Conservation (phyloP, 2,888 invertebrate genomes). For the Phlogophora meticulosa region DNA sequence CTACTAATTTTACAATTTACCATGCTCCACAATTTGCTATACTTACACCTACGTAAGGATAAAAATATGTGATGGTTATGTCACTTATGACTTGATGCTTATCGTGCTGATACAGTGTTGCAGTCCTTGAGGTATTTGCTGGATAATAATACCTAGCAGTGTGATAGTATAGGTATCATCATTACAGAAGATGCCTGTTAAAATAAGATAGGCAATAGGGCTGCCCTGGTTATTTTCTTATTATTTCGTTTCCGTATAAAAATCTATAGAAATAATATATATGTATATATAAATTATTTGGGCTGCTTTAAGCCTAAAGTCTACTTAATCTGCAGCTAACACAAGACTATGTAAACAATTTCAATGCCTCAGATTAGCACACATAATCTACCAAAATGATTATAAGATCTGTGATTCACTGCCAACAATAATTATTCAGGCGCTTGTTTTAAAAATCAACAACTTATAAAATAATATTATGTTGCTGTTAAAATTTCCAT, state of each 20-base stretch:
- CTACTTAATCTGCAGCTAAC: no score
- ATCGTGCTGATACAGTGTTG: constrained; percentile 1
- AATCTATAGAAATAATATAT: no score
- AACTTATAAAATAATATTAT: not conserved
- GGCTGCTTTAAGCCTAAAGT: not conserved
- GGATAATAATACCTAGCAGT: constrained; percentile 10
- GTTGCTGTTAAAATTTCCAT: not conserved
- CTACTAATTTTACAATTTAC: constrained; percentile 68
- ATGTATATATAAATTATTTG: no score
- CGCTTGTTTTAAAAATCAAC: constrained; percentile 1
- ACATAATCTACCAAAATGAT: not conserved
- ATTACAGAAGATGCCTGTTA: constrained; percentile 2
- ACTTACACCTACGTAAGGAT: constrained; percentile 62
- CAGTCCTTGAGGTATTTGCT: constrained; percentile 11
- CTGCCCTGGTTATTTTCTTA: no score
- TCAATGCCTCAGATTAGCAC: not conserved
- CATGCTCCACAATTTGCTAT: constrained; percentile 59
- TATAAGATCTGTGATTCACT: constrained; percentile 15
- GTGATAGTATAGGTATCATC: not conserved
- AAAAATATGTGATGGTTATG: constrained; percentile 58
- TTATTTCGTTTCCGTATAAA: no score
- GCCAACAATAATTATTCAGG: constrained; percentile 25
- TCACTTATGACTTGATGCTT: constrained; percentile 47
- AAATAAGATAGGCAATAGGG: no score
- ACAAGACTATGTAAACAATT: not conserved